These are phyloP conservation scores for Telmatochromis brichardi DNA, from an alignment of 2,113 vertebrate species.

Conservation along the genomic window DNA sequence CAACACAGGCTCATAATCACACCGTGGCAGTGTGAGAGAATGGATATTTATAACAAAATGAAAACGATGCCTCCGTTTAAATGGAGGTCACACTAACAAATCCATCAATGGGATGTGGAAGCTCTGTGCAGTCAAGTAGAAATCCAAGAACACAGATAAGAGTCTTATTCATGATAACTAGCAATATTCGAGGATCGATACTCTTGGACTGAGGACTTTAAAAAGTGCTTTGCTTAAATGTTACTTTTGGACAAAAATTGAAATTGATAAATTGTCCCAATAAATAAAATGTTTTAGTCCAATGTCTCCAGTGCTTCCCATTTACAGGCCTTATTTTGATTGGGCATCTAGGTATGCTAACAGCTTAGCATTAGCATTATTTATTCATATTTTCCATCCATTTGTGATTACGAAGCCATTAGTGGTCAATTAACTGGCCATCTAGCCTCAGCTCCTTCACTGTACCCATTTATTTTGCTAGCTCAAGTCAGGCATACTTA, in stretches of 20 bases:
- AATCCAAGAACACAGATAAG: background rate
- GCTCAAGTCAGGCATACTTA: background rate
- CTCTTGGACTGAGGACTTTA: background rate
- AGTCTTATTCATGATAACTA: background rate
- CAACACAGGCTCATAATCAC: background rate
- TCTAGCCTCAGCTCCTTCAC: background rate
- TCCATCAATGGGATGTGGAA: background rate
- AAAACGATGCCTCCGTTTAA: slow-evolving; percentile 19
- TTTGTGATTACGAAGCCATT: background rate
- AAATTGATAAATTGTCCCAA: background rate
- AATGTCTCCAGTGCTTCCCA: background rate
- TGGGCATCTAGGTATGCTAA: background rate
- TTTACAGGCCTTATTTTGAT: background rate
- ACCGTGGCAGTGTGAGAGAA: background rate
- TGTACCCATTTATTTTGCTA: background rate
- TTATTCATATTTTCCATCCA: background rate
- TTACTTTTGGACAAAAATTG: background rate
- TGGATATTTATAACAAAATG: slow-evolving; percentile 28
- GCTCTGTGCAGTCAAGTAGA: background rate
- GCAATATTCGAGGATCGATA: background rate
- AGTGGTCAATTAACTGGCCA: background rate
- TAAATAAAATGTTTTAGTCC: background rate
- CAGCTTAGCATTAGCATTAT: background rate
- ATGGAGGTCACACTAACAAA: slow-evolving; percentile 18
- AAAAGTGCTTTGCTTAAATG: background rate